Conservation (phyloP, 2,113 vertebrate species). For the Eublepharis macularius region DNA sequence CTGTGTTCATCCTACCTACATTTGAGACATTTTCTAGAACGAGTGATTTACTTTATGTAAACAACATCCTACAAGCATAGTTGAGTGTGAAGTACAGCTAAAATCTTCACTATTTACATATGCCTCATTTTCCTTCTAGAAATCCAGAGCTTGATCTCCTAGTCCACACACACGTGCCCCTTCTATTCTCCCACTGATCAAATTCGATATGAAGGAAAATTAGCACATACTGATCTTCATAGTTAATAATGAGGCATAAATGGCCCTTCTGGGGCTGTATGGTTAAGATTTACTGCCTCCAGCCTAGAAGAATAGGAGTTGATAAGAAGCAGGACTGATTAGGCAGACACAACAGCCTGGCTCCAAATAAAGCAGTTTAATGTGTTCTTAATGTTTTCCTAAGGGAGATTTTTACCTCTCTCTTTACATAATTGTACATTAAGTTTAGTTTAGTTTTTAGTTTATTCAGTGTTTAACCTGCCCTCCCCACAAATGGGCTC, state of each 20-base stretch:
- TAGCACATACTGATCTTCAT: not conserved
- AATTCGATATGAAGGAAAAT: not conserved
- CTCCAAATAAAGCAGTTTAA: not conserved
- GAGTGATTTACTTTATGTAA: not conserved
- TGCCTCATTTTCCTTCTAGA: not conserved
- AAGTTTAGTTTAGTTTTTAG: too few relatives aligned
- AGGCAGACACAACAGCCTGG: not conserved
- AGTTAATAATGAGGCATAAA: not conserved
- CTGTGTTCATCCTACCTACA: too few relatives aligned
- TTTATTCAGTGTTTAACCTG: too few relatives aligned
- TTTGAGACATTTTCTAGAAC: too few relatives aligned
- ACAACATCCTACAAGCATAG: not conserved
- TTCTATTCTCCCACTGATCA: not conserved
- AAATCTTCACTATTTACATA: not conserved
- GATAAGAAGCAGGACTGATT: not conserved
- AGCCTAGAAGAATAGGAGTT: not conserved
- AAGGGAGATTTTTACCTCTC: too few relatives aligned
- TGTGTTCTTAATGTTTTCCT: not conserved
- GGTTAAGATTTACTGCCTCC: not conserved
- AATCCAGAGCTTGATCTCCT: not conserved
- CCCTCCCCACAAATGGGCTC: too few relatives aligned
- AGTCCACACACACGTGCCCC: not conserved
- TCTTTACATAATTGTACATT: too few relatives aligned
- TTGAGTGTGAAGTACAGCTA: not conserved
- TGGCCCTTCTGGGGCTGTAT: not conserved